Percentiles rank a stretch among this genome's conserved stretches.
Conservation (phyloP, 2,888 invertebrate species). For the Idaea straminata region DNA sequence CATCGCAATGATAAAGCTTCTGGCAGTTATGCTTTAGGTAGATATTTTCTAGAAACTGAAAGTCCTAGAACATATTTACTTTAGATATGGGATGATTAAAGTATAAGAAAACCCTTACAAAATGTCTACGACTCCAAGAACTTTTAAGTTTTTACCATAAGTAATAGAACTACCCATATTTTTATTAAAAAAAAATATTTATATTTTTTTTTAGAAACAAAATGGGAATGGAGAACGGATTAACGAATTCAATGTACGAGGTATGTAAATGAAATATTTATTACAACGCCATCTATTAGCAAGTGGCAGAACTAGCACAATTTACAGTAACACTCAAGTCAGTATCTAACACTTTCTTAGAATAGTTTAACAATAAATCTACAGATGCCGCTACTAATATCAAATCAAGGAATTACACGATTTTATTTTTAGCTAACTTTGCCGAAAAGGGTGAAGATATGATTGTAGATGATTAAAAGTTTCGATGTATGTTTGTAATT, state of each 20-base stretch:
- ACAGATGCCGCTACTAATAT: conserved; percentile 10
- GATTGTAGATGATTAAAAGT: no score
- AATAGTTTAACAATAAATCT: neutral
- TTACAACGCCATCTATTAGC: conserved; percentile 20
- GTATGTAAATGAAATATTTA: conserved; percentile 25
- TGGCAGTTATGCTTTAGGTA: conserved; percentile 2
- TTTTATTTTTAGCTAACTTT: neutral
- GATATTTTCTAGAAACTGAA: no score
- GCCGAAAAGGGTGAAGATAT: no score
- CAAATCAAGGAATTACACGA: neutral
- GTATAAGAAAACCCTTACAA: no score
- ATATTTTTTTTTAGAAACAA: conserved; percentile 29
- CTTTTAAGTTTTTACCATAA: no score
- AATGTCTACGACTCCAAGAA: no score
- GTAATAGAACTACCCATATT: no score
- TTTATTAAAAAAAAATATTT: neutral
- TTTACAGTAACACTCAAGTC: neutral
- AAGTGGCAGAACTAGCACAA: conserved; percentile 3
- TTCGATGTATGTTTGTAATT: no score
- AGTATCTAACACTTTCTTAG: neutral
- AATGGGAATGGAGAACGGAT: conserved; percentile 40
- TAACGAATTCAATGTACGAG: conserved; percentile 32
- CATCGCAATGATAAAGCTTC: neutral
- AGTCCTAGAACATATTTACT: no score
- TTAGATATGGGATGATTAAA: no score